A percentile compares a stretch with the other conserved stretches of the same genome.
Conservation (phyloP, 2,888 invertebrate genomes). For the Agriotes lineatus region DNA sequence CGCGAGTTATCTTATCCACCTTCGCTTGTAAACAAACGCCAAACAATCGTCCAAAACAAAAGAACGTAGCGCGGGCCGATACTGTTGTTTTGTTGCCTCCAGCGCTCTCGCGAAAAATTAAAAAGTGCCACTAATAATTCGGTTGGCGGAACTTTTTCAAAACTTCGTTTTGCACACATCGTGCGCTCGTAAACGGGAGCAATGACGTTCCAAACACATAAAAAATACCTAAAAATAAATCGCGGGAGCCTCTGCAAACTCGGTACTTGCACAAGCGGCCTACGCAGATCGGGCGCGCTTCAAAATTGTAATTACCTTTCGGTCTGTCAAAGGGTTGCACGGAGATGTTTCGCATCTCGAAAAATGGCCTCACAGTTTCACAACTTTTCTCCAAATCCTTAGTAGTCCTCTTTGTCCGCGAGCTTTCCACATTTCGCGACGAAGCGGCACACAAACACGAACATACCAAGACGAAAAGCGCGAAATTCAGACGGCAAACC, state of each 20-base stretch:
- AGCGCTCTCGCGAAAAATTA: no score
- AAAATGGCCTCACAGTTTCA: conserved; percentile 46
- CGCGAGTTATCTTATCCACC: not conserved
- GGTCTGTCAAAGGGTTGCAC: conserved; percentile 41
- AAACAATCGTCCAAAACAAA: not conserved
- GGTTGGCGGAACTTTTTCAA: not conserved
- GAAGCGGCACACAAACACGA: conserved; percentile 37
- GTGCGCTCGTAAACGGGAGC: not conserved
- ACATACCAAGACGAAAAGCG: conserved; percentile 28
- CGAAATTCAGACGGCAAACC: conserved; percentile 26
- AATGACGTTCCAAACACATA: not conserved
- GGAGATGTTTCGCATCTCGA: conserved; percentile 45
- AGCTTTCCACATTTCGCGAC: conserved; percentile 37
- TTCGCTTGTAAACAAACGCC: not conserved
- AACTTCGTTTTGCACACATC: not conserved
- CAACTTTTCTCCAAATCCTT: conserved; percentile 39
- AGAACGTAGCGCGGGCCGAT: no score
- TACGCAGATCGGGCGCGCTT: not conserved
- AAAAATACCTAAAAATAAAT: not conserved
- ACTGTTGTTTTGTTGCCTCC: no score
- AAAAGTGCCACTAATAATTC: no score
- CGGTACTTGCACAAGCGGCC: not conserved
- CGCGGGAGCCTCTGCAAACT: not conserved
- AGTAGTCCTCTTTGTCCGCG: conserved; percentile 37
- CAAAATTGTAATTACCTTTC: conserved; percentile 30